phyloP scores from a whole-genome alignment of 2,888 invertebrate species.

The Abrostola triplasia region DNA sequence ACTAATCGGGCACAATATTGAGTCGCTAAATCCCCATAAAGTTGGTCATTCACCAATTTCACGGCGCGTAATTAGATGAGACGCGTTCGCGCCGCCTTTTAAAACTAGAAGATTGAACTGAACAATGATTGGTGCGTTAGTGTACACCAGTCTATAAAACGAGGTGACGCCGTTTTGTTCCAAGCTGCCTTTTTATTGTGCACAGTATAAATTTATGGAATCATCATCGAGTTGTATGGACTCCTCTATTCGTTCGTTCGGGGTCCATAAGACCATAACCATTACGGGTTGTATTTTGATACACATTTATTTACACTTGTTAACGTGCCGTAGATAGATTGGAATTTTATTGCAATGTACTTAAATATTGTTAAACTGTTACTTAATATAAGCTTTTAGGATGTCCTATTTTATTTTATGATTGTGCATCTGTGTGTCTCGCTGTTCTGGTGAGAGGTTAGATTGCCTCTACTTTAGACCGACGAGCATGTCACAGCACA shows the following conservation, averaged over 20 bases:
- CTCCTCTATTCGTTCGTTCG: constrained; percentile 79
- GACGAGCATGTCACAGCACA: no score
- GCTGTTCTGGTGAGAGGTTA: no score
- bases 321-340: constrained; percentile 63
- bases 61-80: constrained; percentile 70
- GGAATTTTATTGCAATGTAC: constrained; percentile 37
- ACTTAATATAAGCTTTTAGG: no score
- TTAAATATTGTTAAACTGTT: neutral
- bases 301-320: constrained; percentile 81
- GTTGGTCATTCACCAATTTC: constrained; percentile 74
- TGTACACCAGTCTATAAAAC: constrained; percentile 76
- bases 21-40: constrained; percentile 73
- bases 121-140: constrained; percentile 75
- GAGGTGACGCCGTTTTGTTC: constrained; percentile 85
- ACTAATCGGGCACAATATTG: constrained; percentile 59
- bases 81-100: constrained; percentile 50
- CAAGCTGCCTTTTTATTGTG: constrained; percentile 83
- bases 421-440: no score
- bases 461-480: no score
- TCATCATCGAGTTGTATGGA: constrained; percentile 87
- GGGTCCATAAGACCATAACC: constrained; percentile 79
- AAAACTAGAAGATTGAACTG: constrained; percentile 61
- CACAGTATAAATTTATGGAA: constrained; percentile 88
- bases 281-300: constrained; percentile 84
- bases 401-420: no score